Evolutionary conservation across 2,888 invertebrate genomes (phyloP).

Genomic region (Epinotia demarniana): DNA sequence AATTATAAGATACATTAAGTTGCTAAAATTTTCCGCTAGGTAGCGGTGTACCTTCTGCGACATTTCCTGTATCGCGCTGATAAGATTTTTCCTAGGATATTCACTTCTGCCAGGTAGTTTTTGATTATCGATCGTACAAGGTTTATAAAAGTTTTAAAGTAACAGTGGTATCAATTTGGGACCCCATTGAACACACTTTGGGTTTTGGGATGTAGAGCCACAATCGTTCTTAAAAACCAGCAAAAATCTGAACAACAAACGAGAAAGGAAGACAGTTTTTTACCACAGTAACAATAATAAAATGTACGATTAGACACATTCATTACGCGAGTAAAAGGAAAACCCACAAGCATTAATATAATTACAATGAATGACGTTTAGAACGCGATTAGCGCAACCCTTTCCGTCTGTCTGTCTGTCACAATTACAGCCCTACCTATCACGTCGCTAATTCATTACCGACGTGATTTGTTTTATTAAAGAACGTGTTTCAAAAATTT

Average conservation of each 20-base stretch:
- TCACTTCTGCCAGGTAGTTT: no score
- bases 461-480: constrained; percentile 52
- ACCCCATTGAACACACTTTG: no score
- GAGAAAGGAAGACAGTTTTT: not conserved
- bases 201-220: no score
- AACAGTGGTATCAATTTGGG: no score
- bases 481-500: not conserved
- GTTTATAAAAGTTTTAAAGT: no score
- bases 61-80: no score
- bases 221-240: not conserved
- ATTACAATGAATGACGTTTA: constrained; percentile 57
- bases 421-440: constrained; percentile 66
- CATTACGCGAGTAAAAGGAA: constrained; percentile 23
- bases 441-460: constrained; percentile 51
- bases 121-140: no score
- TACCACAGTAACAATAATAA: constrained; percentile 8
- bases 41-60: no score
- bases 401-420: constrained; percentile 66
- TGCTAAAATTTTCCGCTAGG: no score
- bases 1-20: no score
- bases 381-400: constrained; percentile 67
- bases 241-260: not conserved
- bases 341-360: constrained; percentile 36
- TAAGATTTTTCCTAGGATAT: no score
- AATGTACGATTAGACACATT: constrained; percentile 13